Evolutionary conservation across 2,797 vertebrate genomes (phyloP), one percentile per base, ranked within the genome.

Genomic region (Acanthis flammea): DNA sequence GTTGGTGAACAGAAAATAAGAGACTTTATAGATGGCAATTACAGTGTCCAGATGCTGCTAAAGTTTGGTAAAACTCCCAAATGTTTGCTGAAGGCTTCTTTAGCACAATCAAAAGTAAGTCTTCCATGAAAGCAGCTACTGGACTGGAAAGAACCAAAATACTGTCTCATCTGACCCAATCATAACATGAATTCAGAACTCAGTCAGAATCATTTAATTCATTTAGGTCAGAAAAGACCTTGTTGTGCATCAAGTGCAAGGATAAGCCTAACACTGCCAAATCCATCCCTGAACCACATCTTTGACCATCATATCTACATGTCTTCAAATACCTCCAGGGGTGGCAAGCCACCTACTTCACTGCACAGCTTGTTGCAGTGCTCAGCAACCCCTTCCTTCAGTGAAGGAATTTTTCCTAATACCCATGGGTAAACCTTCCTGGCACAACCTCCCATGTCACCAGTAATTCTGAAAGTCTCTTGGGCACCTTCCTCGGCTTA

Each of bases 181-280:
- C 2, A 19, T 9, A 44, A 66, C 12, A 42, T 19, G 9, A 35
- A 72, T 47, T 61, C 58, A 81, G 41, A 71, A 60, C 5, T 63
- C 28, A 23, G 17, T 14, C 68, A 68, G 22, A 71, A 66, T 6
- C 14, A 33, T 3, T 47, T n/a, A 75, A 75, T 47, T 5, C 14
- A 17, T 28, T 73, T 33, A 55, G 8, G 7, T 57, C 27, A 75
- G 33, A 72, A 79, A 75, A 85, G 12, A 57, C 7, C 23, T 55
- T 48, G 30, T 16, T 65, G 48, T 73, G 24, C 44, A 58, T 19
- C 0, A 0, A 61, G 33, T 65, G 33, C 28, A 75, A 60, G 25
- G 0, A 0, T 41, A 21, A 35, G 24, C 7, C 10, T 27, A 41
- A 5, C 15, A 35, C 14, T 58, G 35, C 7, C 28, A 68, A 54